Base-by-base conservation (phyloP, 2,888 invertebrate species). In the Steinernema hermaphroditum region DNA sequence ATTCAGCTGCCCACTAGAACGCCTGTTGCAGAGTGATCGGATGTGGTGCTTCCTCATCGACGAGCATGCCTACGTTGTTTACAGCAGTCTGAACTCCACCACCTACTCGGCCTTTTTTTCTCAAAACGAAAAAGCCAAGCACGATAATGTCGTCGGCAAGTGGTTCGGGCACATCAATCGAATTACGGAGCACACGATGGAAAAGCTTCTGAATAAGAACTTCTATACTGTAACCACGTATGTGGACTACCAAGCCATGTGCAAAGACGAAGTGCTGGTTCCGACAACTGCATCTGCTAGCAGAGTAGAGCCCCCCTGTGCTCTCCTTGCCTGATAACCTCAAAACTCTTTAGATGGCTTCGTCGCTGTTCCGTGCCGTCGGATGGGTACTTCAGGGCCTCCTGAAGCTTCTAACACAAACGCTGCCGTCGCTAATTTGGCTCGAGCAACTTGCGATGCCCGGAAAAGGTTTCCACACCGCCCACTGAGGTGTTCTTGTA, bases 11-110 rank as follows among this genome's bases (percentile, higher is more conserved):
- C 43, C 43, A 41, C 16, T 22, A 14, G 22, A 46, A 12, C 37
- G 37, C 44, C 2, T 43, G n/a, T 43, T 49, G 22, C 57, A 81
- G 75, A 75, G 75, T 71, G 75, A 78, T 12, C 72, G 71, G 14
- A 70, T 71, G 24, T 82, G 84, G 77, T 86, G 86, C 77, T 80
- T 82, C 46, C 77, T 86, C 14, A 71, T 86, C 62, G 86, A 86
- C 72, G 86, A 86, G 72, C 83, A 85, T 71, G 86, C 78, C 34
- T 85, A 83, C 71, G 82, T 86, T 14, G 79, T 84, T 73, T 86
- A 81, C 80, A 80, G 81, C 70, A 83, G 83, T 68, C 75, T 78
- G 43, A 73, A 74, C 46, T 78, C 77, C n/a, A 78, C 77, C 29
- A 78, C 78, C 9, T 44, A 74, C 44, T 81, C 80, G 49, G 80